These are phyloP conservation scores for Clupea harengus DNA, from an alignment of 2,113 vertebrate genomes.

Conservation along the genomic window DNA sequence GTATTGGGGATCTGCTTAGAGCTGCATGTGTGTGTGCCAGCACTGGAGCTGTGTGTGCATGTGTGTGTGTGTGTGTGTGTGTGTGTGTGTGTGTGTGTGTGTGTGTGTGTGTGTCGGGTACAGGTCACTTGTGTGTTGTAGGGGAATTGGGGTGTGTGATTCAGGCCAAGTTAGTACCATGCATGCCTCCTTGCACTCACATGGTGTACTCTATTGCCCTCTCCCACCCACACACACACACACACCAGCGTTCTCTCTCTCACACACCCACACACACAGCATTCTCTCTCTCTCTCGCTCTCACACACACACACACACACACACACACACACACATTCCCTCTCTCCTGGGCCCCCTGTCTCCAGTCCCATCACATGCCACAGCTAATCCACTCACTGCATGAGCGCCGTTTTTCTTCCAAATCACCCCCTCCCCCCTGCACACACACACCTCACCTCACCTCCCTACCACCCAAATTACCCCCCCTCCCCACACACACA, in stretches of 20 bases:
- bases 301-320: not conserved
- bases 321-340: not conserved
- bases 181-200: not conserved
- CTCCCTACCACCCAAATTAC: not conserved
- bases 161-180: slow-evolving; percentile 18
- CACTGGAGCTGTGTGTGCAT: not conserved
- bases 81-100: slow-evolving; percentile 5
- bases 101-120: not conserved
- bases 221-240: not conserved
- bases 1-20: not conserved
- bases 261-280: not conserved
- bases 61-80: not conserved
- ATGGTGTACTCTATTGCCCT: not conserved
- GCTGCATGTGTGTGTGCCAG: not conserved
- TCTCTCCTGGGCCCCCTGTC: not conserved
- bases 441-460: not conserved
- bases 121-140: not conserved
- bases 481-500: too few species aligned
- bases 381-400: not conserved
- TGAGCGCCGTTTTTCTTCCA: not conserved
- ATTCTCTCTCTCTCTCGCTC: too few species aligned
- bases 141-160: slow-evolving; percentile 18
- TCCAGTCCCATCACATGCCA: slow-evolving; percentile 12
- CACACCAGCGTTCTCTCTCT: not conserved
- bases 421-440: not conserved